phyloP scores from a whole-genome alignment of 2,797 vertebrate genomes.

The Pangasius mekongensis region DNA sequence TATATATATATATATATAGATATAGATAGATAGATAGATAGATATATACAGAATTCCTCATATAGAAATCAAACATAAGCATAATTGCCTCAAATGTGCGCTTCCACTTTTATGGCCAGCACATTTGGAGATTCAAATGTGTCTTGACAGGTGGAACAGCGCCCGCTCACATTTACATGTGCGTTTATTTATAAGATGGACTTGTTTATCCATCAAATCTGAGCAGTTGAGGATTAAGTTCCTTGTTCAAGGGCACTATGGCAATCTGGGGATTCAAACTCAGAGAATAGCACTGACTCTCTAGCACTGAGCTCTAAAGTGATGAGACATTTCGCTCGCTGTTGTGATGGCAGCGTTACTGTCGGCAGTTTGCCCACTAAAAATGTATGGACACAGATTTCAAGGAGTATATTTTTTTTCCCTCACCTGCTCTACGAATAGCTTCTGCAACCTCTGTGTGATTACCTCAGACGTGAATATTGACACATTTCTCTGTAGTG shows the following conservation, averaged over 20 bases:
- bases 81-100: neutral
- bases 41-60: neutral
- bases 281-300: neutral
- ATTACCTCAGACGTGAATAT: neutral
- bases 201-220: neutral
- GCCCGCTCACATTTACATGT: neutral
- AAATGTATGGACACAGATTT: neutral
- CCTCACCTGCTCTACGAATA: neutral
- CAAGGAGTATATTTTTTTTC: neutral
- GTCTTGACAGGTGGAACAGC: neutral
- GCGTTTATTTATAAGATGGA: neutral
- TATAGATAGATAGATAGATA: neutral
- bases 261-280: neutral
- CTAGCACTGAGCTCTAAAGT: neutral
- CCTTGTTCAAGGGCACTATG: neutral
- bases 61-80: neutral
- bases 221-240: neutral
- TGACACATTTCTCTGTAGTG: neutral
- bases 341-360: constrained; percentile 43
- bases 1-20: too few species aligned
- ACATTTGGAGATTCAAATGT: neutral
- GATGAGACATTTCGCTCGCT: constrained; percentile 34
- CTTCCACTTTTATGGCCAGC: neutral
- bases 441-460: neutral
- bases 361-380: constrained; percentile 16